Evolutionary conservation across 2,113 vertebrate species (phyloP).

Genomic region (Donacobius atricapilla): DNA sequence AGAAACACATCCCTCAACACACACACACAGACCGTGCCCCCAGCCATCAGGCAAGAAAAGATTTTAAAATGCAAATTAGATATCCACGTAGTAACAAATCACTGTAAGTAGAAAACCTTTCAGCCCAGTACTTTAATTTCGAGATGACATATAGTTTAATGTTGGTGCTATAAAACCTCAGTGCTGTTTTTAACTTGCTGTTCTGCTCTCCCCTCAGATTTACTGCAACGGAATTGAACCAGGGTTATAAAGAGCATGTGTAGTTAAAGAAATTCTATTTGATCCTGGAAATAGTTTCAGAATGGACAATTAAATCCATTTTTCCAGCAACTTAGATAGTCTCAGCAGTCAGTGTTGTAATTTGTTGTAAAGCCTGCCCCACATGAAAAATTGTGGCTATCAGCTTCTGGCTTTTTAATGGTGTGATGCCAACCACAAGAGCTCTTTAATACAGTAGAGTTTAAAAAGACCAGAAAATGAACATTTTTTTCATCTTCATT

Average conservation of each 20-base stretch:
- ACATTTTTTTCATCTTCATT: slow-evolving; percentile 10
- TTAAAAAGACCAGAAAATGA: neutral
- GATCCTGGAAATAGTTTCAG: slow-evolving; percentile 55
- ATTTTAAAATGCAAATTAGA: slow-evolving; percentile 35
- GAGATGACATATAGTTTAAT: slow-evolving; percentile 53
- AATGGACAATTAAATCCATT: slow-evolving; percentile 63
- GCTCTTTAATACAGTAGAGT: slow-evolving; percentile 25
- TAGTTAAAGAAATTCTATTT: slow-evolving; percentile 67
- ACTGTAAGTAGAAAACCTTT: neutral
- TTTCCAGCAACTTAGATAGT: slow-evolving; percentile 29
- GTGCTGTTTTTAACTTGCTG: slow-evolving; percentile 6
- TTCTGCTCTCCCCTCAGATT: slow-evolving; percentile 49
- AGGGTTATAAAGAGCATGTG: slow-evolving; percentile 57
- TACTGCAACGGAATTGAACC: slow-evolving; percentile 47
- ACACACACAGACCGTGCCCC: neutral
- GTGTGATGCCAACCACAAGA: neutral
- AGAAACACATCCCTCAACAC: neutral
- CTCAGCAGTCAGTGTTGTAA: slow-evolving; percentile 33
- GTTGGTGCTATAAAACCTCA: slow-evolving; percentile 35
- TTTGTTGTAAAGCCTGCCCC: slow-evolving; percentile 33
- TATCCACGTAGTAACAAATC: slow-evolving; percentile 14
- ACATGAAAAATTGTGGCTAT: slow-evolving; percentile 37
- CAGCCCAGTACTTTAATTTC: slow-evolving; percentile 49
- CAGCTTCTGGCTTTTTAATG: slow-evolving; percentile 33
- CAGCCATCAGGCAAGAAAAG: neutral